Percentiles rank a stretch among this genome's conserved stretches.
Evolutionary conservation across 2,113 vertebrate species (phyloP).

Genomic region (Laticauda colubrina): DNA sequence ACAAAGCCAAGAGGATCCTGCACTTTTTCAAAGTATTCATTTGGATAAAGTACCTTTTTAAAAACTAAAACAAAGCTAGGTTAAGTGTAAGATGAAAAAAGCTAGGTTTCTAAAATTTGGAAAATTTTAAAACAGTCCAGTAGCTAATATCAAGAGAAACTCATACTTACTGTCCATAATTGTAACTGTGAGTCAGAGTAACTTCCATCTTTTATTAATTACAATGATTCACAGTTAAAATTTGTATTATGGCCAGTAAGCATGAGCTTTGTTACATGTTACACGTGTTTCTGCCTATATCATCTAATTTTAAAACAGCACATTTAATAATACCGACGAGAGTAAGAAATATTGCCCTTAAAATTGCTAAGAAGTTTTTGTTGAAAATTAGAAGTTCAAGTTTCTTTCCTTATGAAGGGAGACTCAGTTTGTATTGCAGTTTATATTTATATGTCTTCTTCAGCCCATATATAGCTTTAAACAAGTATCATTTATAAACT

Average conservation of each 20-base stretch:
- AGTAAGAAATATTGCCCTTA: not conserved
- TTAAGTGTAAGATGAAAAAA: not conserved
- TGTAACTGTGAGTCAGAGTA: not conserved
- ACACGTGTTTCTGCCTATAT: not conserved
- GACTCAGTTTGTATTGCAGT: not conserved
- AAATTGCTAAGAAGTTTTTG: not conserved
- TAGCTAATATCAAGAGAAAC: not conserved
- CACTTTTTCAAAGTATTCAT: slow-evolving; percentile 19
- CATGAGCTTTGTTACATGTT: not conserved
- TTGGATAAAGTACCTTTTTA: slow-evolving; percentile 15
- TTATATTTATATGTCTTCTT: not conserved
- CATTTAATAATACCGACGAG: not conserved
- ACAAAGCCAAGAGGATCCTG: slow-evolving; percentile 4
- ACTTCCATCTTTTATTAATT: too few species aligned
- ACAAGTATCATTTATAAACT: not conserved
- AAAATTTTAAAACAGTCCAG: not conserved
- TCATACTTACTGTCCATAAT: not conserved
- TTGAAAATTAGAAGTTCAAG: not conserved
- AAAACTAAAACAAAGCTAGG: not conserved
- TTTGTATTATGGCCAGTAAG: too few species aligned
- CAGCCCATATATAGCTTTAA: not conserved
- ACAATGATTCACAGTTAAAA: too few species aligned
- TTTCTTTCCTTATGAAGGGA: not conserved
- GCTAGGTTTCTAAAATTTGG: not conserved
- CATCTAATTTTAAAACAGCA: not conserved